Evolutionary conservation across 2,888 invertebrate species (phyloP).

Genomic region (Dryobotodes eremita): DNA sequence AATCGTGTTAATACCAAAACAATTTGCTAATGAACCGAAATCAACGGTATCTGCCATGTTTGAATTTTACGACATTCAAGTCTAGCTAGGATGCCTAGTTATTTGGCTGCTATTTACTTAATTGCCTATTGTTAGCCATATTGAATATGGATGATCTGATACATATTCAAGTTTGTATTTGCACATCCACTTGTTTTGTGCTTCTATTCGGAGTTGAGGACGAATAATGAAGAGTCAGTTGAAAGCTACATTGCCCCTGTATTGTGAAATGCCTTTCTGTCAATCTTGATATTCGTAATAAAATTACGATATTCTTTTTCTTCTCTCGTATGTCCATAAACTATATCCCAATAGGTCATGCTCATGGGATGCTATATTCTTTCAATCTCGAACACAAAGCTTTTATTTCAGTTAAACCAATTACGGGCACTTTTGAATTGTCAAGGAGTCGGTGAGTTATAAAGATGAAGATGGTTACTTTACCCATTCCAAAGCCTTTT

Average conservation of each 20-base stretch:
- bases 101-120: slow-evolving; percentile 56
- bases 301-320: neutral
- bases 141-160: slow-evolving; percentile 66
- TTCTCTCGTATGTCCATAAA: neutral
- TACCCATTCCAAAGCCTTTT: no score
- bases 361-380: neutral
- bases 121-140: slow-evolving; percentile 57
- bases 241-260: slow-evolving; percentile 11
- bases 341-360: neutral
- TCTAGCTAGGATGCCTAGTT: slow-evolving; percentile 11
- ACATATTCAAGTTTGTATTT: slow-evolving; percentile 65
- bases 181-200: slow-evolving; percentile 61
- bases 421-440: no score
- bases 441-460: no score
- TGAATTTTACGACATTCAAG: slow-evolving; percentile 9
- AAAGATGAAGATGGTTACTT: no score
- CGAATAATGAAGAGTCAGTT: slow-evolving; percentile 39
- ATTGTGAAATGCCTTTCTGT: neutral
- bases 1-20: slow-evolving; percentile 13
- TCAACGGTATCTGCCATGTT: slow-evolving; percentile 19
- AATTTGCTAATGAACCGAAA: slow-evolving; percentile 6
- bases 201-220: slow-evolving; percentile 4
- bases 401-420: no score
- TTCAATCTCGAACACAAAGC: no score
- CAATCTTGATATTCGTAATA: slow-evolving; percentile 12